Percentiles rank a stretch among this genome's conserved stretches.
These are phyloP conservation scores for Sciurus carolinensis DNA, from an alignment of 2,797 vertebrate genomes.

Conservation along the genomic window DNA sequence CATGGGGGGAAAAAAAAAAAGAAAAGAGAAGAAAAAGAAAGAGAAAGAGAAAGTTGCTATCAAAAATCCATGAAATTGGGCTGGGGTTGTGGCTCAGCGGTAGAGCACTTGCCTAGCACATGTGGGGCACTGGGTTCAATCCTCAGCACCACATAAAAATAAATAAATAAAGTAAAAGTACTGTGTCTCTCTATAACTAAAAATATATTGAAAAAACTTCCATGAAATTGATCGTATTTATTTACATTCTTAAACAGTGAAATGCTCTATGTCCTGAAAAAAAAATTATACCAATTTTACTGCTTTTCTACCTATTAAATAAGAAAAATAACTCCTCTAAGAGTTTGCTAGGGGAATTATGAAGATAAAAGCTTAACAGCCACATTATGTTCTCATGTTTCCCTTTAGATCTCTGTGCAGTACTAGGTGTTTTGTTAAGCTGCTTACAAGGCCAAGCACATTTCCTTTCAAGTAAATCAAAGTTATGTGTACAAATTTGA, in stretches of 20 bases:
- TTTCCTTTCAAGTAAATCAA: conserved; percentile 21
- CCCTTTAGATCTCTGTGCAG: background rate
- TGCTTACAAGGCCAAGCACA: background rate
- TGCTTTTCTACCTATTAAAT: background rate
- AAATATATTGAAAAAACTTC: background rate
- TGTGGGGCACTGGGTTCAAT: too few relatives aligned
- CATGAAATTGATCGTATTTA: background rate
- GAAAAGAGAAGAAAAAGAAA: too few relatives aligned
- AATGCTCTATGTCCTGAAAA: background rate
- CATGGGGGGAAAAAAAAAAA: background rate
- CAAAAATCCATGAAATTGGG: background rate
- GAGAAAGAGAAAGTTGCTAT: background rate
- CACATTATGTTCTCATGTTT: background rate
- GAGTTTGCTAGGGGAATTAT: background rate
- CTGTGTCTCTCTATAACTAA: too few relatives aligned
- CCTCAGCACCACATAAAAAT: too few relatives aligned
- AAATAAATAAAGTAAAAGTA: too few relatives aligned
- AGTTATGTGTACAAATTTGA: background rate
- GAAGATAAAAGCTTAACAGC: background rate
- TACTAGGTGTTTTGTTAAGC: background rate
- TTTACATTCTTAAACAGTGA: background rate
- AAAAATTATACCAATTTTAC: background rate
- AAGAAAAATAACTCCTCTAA: background rate
- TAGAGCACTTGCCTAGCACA: too few relatives aligned
- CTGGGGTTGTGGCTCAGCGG: too few relatives aligned